Evolutionary conservation across 2,113 vertebrate species (phyloP).

Genomic region (Tauraco erythrolophus): DNA sequence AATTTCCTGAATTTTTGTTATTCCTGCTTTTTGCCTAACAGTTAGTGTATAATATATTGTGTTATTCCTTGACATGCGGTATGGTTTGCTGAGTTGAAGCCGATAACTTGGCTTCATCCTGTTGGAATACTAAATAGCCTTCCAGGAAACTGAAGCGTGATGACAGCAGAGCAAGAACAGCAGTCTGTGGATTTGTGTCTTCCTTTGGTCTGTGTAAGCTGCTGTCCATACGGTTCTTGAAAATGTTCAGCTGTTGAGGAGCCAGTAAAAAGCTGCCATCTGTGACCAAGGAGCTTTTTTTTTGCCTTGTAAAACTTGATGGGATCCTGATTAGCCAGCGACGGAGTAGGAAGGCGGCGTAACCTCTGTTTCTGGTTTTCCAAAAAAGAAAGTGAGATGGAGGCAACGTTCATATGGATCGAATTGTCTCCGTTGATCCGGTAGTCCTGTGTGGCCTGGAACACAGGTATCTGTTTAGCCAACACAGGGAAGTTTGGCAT

Average conservation of each 20-base stretch:
- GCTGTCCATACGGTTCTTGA: not conserved
- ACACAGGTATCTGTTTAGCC: not conserved
- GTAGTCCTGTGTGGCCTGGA: not conserved
- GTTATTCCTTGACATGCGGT: not conserved
- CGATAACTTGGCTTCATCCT: not conserved
- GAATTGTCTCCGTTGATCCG: too few species aligned
- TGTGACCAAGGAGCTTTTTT: not conserved
- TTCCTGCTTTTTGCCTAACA: not conserved
- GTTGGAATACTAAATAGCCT: not conserved
- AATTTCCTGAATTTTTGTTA: not conserved
- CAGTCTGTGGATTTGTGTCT: not conserved
- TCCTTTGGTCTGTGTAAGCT: not conserved
- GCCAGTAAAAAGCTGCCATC: not conserved
- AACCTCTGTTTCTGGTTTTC: not conserved
- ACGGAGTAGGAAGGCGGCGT: accelerated
- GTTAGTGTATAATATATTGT: not conserved
- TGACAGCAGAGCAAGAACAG: not conserved
- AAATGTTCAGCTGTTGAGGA: not conserved
- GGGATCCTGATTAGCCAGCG: not conserved
- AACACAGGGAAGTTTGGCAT: not conserved
- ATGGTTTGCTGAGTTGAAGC: not conserved
- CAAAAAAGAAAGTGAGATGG: too few species aligned
- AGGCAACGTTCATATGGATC: too few species aligned
- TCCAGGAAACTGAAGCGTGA: not conserved
- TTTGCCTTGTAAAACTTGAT: not conserved